Evolutionary conservation across 2,113 vertebrate species (phyloP).

Genomic region (Grammomys surdaster): DNA sequence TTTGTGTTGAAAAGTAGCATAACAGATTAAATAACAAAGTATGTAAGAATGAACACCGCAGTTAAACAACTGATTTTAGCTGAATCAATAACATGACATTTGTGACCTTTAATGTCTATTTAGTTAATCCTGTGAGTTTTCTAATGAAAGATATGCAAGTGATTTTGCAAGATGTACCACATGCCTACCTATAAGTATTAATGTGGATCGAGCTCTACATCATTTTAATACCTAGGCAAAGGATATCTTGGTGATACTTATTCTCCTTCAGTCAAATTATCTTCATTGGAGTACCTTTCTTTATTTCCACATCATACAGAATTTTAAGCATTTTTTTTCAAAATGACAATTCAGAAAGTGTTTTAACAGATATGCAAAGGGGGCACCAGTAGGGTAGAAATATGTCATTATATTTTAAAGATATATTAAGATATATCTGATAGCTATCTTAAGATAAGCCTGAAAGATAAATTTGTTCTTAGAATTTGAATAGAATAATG

Average conservation of each 20-base stretch:
- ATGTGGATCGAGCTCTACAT: slow-evolving; percentile 8
- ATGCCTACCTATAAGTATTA: slow-evolving; percentile 25
- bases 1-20: not conserved
- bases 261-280: slow-evolving; percentile 4
- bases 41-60: slow-evolving; percentile 37
- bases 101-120: slow-evolving; percentile 40
- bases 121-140: not conserved
- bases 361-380: slow-evolving; percentile 17
- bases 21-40: not conserved
- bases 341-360: slow-evolving; percentile 22
- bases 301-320: slow-evolving; percentile 37
- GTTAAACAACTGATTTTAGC: slow-evolving; percentile 19
- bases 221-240: slow-evolving; percentile 19
- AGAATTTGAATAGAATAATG: slow-evolving; percentile 34
- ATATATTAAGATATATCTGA: not conserved
- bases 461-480: slow-evolving; percentile 23
- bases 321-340: slow-evolving; percentile 47
- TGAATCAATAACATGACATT: slow-evolving; percentile 5
- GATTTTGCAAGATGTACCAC: slow-evolving; percentile 27
- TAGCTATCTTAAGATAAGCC: too few species aligned
- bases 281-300: not conserved
- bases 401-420: slow-evolving; percentile 34
- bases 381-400: not conserved
- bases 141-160: slow-evolving; percentile 5
- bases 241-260: slow-evolving; percentile 17